Percentiles rank a stretch among this genome's conserved stretches.
Conservation (phyloP, 2,797 vertebrate genomes). For the Poecile montanus region DNA sequence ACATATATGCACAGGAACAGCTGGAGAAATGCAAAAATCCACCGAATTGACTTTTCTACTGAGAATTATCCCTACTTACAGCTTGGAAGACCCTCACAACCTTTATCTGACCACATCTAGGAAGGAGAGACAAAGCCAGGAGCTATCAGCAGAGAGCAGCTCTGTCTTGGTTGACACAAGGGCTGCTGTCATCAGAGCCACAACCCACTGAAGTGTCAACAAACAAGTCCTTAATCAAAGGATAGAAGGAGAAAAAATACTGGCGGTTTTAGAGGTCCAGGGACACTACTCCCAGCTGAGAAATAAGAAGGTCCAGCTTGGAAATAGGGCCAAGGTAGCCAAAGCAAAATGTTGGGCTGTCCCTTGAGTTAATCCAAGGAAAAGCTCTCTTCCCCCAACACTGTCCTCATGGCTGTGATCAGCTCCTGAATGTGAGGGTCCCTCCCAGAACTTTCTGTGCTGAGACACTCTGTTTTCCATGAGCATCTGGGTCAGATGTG, state of each 20-base stretch:
- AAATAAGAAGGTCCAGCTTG: background rate
- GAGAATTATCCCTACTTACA: background rate
- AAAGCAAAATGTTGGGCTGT: background rate
- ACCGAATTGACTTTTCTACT: background rate
- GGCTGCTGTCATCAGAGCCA: background rate
- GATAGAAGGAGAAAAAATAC: background rate
- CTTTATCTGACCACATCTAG: background rate
- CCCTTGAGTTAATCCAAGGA: background rate
- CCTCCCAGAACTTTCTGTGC: background rate
- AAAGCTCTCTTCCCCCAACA: background rate
- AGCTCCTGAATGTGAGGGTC: background rate
- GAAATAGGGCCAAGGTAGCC: background rate
- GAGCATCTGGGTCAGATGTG: background rate
- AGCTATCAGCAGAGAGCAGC: background rate
- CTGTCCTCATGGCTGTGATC: accelerated
- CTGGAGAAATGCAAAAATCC: background rate
- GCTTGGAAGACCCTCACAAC: background rate
- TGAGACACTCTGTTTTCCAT: background rate
- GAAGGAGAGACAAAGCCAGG: constrained; percentile 13
- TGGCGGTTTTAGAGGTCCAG: background rate
- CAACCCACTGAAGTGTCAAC: background rate
- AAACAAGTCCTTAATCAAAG: background rate
- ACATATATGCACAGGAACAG: background rate
- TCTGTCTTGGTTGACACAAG: background rate
- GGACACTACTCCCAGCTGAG: background rate